Conservation (phyloP, 1,140 invertebrate genomes). For the Bombus superbus region DNA sequence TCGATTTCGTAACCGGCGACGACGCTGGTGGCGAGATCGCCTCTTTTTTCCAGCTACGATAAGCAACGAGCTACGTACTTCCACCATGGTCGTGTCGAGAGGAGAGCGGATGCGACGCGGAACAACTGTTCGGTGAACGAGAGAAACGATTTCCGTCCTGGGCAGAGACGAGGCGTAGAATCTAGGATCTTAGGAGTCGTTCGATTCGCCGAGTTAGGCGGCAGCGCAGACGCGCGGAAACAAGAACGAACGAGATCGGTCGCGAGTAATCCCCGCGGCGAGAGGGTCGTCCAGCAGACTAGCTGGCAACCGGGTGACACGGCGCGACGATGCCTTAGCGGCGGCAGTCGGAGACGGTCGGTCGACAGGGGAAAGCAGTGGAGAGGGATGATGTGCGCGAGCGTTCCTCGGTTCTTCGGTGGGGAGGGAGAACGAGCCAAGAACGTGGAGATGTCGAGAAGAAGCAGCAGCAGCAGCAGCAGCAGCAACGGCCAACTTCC, state of each 20-base stretch:
- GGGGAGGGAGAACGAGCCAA: neutral
- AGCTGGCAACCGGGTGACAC: neutral
- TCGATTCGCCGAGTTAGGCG: fast-evolving
- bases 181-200: too few species aligned
- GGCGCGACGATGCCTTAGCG: neutral
- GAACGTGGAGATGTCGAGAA: neutral
- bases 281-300: neutral
- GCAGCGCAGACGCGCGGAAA: too few species aligned
- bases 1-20: neutral
- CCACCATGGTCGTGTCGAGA: neutral
- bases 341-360: too few species aligned
- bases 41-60: neutral
- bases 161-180: too few species aligned
- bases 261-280: neutral
- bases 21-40: neutral
- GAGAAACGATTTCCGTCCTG: neutral
- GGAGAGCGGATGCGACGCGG: neutral
- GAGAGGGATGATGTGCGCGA: conserved; percentile 4
- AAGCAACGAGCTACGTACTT: neutral
- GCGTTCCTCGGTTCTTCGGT: neutral
- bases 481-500: too few species aligned
- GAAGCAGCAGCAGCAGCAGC: too few species aligned
- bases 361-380: neutral
- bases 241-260: neutral
- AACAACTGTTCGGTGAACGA: fast-evolving